A percentile compares a stretch with the other conserved stretches of the same genome.
phyloP scores from a whole-genome alignment of 2,888 invertebrate species.

The Kuschelorhynchus macadamiae region DNA sequence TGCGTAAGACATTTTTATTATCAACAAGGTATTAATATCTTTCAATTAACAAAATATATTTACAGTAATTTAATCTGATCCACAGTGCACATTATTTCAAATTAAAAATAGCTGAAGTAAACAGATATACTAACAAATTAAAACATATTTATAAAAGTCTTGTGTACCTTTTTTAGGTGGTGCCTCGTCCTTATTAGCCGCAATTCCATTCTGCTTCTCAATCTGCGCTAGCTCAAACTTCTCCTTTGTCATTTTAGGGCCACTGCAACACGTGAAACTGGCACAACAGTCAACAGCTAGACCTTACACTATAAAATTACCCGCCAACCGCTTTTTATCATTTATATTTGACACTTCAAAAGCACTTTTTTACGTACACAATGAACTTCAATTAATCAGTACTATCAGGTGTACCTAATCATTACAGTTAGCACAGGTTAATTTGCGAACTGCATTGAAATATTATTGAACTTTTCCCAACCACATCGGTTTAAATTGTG shows the following conservation, averaged over 20 bases:
- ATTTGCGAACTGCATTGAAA: conserved; percentile 9
- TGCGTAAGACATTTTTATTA: too few species aligned
- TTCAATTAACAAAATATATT: too few species aligned
- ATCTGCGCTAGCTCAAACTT: conserved; percentile 31
- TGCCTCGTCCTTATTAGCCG: conserved; percentile 6
- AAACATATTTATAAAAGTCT: too few species aligned
- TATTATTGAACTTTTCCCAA: conserved; percentile 29
- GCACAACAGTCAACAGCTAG: conserved; percentile 5
- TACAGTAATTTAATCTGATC: too few species aligned
- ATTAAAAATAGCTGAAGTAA: too few species aligned
- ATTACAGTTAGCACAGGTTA: conserved; percentile 15
- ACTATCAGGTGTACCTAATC: background rate
- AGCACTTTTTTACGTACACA: conserved; percentile 3
- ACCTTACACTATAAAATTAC: background rate
- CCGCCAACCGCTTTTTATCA: background rate
- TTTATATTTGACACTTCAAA: background rate
- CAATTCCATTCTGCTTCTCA: conserved; percentile 26
- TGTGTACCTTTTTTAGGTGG: background rate
- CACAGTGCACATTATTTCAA: too few species aligned
- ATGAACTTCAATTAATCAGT: conserved; percentile 13
- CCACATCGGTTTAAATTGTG: conserved; percentile 20
- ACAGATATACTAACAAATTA: too few species aligned
- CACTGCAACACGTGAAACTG: background rate
- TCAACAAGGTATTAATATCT: too few species aligned
- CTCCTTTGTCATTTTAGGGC: conserved; percentile 21